Conservation (phyloP, 2,113 vertebrate species). For the Toxostoma redivivum region DNA sequence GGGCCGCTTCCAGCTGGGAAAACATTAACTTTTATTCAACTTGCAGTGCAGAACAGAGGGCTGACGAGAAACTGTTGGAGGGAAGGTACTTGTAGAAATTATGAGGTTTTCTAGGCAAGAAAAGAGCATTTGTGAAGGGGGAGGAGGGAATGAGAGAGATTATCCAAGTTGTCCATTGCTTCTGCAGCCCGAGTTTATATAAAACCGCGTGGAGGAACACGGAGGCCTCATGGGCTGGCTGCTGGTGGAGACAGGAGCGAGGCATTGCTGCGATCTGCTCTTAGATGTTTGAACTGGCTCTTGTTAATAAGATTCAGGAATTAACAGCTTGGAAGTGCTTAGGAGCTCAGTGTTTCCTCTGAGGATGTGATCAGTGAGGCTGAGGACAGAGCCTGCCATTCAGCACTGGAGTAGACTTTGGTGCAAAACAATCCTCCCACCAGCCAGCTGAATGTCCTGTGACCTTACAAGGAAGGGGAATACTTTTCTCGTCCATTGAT, state of each 20-base stretch:
- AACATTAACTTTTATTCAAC: neutral
- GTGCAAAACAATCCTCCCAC: neutral
- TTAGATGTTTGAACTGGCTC: neutral
- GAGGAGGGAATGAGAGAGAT: neutral
- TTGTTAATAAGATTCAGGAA: conserved; percentile 27
- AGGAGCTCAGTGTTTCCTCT: conserved; percentile 1
- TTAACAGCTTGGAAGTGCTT: conserved; percentile 30
- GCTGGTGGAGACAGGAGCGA: neutral
- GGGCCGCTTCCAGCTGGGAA: conserved; percentile 12
- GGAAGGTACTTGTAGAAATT: neutral
- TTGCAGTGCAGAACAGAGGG: neutral
- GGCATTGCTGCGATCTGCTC: neutral
- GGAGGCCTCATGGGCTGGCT: neutral
- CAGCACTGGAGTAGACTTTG: neutral
- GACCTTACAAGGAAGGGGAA: neutral
- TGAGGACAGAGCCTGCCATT: conserved; percentile 1
- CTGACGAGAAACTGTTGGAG: neutral
- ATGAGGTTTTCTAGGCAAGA: neutral
- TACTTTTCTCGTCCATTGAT: neutral
- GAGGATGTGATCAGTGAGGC: neutral
- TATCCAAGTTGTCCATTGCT: neutral
- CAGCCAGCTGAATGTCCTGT: neutral
- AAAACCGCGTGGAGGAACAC: neutral
- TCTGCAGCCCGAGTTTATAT: neutral
- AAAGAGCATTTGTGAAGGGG: neutral